Evolutionary conservation across 2,113 vertebrate genomes (phyloP).

Genomic region (Phalacrocorax brasilianus): DNA sequence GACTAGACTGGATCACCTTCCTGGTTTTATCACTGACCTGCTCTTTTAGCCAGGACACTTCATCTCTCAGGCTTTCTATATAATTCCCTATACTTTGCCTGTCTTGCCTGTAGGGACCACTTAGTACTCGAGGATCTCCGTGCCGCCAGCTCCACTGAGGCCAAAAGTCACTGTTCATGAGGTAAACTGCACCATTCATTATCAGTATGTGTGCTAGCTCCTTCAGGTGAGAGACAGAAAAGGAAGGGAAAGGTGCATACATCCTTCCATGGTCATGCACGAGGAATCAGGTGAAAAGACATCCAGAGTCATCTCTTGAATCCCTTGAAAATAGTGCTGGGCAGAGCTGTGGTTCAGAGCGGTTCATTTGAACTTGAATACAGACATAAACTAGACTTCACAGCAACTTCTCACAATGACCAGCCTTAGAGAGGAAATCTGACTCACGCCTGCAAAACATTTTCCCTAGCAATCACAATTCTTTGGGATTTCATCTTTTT

Average conservation of each 20-base stretch:
- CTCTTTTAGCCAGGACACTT: neutral
- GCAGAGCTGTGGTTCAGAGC: neutral
- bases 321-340: fast-evolving
- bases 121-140: neutral
- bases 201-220: neutral
- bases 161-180: neutral
- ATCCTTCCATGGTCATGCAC: neutral
- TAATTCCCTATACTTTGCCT: neutral
- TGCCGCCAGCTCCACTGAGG: neutral
- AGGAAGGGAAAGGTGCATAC: neutral
- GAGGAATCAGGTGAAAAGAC: neutral
- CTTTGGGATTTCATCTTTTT: neutral
- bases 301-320: neutral
- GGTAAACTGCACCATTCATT: neutral
- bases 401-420: neutral
- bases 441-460: neutral
- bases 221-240: neutral
- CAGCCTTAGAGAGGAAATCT: neutral
- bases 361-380: neutral
- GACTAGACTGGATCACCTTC: neutral
- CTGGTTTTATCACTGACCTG: neutral
- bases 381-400: neutral
- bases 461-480: neutral
- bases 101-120: neutral
- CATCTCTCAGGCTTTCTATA: neutral